These are phyloP conservation scores for Microvelia longipes DNA, from an alignment of 1,140 invertebrate genomes.

Conservation along the genomic window DNA sequence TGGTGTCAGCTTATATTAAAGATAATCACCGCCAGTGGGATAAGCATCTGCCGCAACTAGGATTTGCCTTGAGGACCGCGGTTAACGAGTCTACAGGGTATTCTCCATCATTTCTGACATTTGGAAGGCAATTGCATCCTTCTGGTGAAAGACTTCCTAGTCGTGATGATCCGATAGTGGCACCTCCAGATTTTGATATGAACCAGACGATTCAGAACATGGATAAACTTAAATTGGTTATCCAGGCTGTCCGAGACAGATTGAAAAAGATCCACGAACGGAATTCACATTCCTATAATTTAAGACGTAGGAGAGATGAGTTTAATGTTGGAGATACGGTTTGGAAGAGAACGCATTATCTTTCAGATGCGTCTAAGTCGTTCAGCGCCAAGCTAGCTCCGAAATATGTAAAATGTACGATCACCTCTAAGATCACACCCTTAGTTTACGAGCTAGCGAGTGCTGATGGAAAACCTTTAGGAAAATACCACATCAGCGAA, in stretches of 20 bases:
- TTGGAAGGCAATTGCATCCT: slow-evolving; percentile 25
- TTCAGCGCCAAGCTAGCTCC: not conserved
- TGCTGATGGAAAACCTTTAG: not conserved
- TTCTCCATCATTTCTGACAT: slow-evolving; percentile 28
- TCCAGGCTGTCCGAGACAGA: not conserved
- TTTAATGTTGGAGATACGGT: not conserved
- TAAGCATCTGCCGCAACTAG: slow-evolving; percentile 25
- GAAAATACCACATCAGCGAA: not conserved
- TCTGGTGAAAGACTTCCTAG: not conserved
- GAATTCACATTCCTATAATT: not conserved
- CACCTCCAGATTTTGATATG: not conserved
- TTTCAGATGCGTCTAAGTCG: not conserved
- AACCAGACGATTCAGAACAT: not conserved
- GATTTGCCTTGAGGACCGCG: slow-evolving; percentile 31
- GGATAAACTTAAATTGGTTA: not conserved
- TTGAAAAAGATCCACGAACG: not conserved
- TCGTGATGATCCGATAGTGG: not conserved
- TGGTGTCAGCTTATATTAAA: not conserved
- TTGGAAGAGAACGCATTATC: not conserved
- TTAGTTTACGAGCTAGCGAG: not conserved
- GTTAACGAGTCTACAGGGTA: slow-evolving; percentile 25
- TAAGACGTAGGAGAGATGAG: not conserved
- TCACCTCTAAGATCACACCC: not conserved
- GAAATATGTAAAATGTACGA: not conserved
- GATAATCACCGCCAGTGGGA: no score